Base-by-base conservation (phyloP, 2,888 invertebrate genomes). In the Meiosimyza decipiens region DNA sequence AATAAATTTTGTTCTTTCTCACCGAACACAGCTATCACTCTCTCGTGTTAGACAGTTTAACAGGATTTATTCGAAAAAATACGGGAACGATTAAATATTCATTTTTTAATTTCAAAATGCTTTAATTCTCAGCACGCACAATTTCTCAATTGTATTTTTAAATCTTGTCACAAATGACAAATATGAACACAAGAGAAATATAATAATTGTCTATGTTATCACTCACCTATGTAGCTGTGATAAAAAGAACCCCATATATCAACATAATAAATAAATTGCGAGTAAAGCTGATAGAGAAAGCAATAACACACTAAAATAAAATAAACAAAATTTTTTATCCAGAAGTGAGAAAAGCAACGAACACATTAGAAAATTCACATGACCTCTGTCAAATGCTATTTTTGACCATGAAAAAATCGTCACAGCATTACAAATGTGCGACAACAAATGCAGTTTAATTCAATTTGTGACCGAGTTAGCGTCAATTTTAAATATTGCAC, bases 251-350 rank as follows among this genome's bases (percentile, higher is more conserved):
- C 77, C 79, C 82, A 82, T 82, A 81, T 82, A 81, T 84, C 82
- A 83, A 80, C 81, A 84, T 84, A 83, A 84, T 82, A n/a, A 82
- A 82, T 81, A 82, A 83, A 84, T 84, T 84, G 82, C 79, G 80
- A 81, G 77, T 82, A 80, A 80, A 22, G 16, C 28, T 57, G 12
- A 6, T 18, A 22, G 16, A n/a, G 28, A 28, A 28, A 28, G 28
- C 28, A 3, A 0, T 22, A 22, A 9, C 16, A 6, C 5, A 16
- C 11, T 13, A 22, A n/a, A 57, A 5, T n/a, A 22, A 57, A 22
- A 28, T 57, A n/a, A n/a, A 40, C 40, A 9, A 40, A 57, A 40
- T 16, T 40, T 40, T 28, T n/a, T 47, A 18, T 33, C 1, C 13
- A 7, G 15, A 15, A n/a, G 13, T 4, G 11, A 40, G 28, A 28